These are phyloP conservation scores for Ornithoptera priamus DNA, from an alignment of 2,888 invertebrate species.

Conservation along the genomic window DNA sequence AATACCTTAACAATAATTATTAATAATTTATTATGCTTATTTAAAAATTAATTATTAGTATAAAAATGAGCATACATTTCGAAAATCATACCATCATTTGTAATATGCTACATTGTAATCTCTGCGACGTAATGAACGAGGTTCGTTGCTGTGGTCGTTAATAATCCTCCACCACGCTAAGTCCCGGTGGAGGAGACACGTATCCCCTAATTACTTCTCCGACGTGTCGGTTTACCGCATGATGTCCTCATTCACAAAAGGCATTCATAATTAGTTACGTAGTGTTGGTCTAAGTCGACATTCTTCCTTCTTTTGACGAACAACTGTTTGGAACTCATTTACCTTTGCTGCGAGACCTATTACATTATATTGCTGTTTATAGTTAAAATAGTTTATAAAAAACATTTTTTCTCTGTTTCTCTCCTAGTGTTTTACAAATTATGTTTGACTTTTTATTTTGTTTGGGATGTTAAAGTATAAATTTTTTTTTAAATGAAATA, in stretches of 20 bases:
- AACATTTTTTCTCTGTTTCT: too few species aligned
- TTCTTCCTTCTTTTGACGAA: neutral
- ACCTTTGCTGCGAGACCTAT: neutral
- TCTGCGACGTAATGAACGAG: conserved; percentile 16
- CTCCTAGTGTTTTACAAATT: too few species aligned
- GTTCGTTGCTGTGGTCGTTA: conserved; percentile 13
- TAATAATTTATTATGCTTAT: too few species aligned
- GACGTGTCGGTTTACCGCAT: conserved; percentile 13
- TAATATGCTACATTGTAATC: neutral
- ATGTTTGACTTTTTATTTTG: too few species aligned
- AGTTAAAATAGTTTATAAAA: too few species aligned
- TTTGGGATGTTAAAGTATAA: too few species aligned
- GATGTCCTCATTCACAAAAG: conserved; percentile 8
- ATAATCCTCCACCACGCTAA: conserved; percentile 8
- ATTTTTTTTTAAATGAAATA: too few species aligned
- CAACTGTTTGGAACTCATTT: neutral
- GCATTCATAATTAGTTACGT: conserved; percentile 3
- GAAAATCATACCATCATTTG: neutral
- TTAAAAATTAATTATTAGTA: too few species aligned
- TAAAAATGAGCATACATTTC: too few species aligned
- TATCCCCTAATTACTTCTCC: conserved; percentile 24
- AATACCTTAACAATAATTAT: too few species aligned
- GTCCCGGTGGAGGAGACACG: conserved; percentile 12
- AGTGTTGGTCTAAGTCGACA: neutral
- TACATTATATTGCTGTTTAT: too few species aligned